phyloP scores from a whole-genome alignment of 2,113 vertebrate species.

The Tricholaema leucomelas region DNA sequence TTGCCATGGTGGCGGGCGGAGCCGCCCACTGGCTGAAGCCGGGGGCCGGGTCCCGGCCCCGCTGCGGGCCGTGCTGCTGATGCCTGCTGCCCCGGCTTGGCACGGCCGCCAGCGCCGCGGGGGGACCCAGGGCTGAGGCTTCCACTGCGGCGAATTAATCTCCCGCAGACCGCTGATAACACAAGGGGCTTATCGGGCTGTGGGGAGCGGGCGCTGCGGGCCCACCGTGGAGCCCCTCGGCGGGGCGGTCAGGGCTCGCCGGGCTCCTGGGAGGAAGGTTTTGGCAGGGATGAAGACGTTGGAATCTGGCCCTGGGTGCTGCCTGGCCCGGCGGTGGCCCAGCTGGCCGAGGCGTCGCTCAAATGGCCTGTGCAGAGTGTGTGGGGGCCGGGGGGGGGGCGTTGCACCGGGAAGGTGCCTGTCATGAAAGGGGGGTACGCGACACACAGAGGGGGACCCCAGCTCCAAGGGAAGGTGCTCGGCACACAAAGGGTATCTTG shows the following conservation, averaged over 20 bases:
- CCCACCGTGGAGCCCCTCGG: neutral
- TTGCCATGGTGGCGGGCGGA: neutral
- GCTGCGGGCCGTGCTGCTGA: neutral
- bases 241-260: no score
- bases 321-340: neutral
- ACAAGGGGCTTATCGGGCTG: neutral
- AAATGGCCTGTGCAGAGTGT: neutral
- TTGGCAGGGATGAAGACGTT: no score
- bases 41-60: neutral
- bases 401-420: neutral
- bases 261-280: neutral
- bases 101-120: neutral
- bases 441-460: neutral
- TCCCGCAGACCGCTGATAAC: neutral
- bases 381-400: no score
- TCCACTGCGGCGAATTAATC: no score
- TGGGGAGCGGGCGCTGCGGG: neutral
- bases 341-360: neutral
- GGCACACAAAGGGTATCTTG: neutral
- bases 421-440: neutral
- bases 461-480: neutral
- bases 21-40: neutral
- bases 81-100: neutral
- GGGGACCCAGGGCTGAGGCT: neutral
- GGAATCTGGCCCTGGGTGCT: neutral